A percentile compares a stretch with the other conserved stretches of the same genome.
Evolutionary conservation across 2,888 invertebrate genomes (phyloP).

Genomic region (Diloba caeruleocephala): DNA sequence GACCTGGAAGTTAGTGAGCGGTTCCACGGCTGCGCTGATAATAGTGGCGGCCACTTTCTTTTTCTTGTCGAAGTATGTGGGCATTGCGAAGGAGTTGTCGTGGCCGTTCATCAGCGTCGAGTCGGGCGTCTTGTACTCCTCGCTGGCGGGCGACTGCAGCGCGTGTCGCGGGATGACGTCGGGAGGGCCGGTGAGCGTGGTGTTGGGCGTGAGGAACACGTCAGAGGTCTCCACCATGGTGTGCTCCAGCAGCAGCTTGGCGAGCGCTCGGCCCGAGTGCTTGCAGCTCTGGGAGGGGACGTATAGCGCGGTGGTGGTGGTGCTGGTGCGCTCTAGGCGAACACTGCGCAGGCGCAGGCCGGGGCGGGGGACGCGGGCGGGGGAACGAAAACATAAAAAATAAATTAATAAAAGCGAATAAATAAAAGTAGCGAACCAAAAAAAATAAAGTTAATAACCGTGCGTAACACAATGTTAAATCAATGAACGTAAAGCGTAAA

Average conservation of each 20-base stretch:
- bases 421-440: slow-evolving; percentile 51
- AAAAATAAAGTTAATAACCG: slow-evolving; percentile 70
- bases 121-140: slow-evolving; percentile 77
- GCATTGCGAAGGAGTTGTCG: slow-evolving; percentile 79
- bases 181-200: slow-evolving; percentile 71
- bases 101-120: slow-evolving; percentile 61
- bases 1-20: slow-evolving; percentile 82
- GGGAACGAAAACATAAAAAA: slow-evolving; percentile 63
- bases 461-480: slow-evolving; percentile 60
- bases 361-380: slow-evolving; percentile 48
- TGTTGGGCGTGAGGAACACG: slow-evolving; percentile 76
- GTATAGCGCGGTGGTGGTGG: slow-evolving; percentile 60
- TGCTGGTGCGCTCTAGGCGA: slow-evolving; percentile 69
- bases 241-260: slow-evolving; percentile 72
- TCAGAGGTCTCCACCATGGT: slow-evolving; percentile 70
- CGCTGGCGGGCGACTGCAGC: slow-evolving; percentile 65
- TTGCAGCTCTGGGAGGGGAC: slow-evolving; percentile 63
- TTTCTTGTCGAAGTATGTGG: slow-evolving; percentile 85
- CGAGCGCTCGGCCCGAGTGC: slow-evolving; percentile 66
- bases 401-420: slow-evolving; percentile 72
- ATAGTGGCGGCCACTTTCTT: slow-evolving; percentile 70
- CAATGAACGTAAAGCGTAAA: slow-evolving; percentile 40
- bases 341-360: slow-evolving; percentile 56
- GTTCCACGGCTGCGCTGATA: slow-evolving; percentile 72
- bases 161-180: slow-evolving; percentile 76